Base-by-base conservation (phyloP, 2,113 vertebrate species). In the Hystrix brachyura region DNA sequence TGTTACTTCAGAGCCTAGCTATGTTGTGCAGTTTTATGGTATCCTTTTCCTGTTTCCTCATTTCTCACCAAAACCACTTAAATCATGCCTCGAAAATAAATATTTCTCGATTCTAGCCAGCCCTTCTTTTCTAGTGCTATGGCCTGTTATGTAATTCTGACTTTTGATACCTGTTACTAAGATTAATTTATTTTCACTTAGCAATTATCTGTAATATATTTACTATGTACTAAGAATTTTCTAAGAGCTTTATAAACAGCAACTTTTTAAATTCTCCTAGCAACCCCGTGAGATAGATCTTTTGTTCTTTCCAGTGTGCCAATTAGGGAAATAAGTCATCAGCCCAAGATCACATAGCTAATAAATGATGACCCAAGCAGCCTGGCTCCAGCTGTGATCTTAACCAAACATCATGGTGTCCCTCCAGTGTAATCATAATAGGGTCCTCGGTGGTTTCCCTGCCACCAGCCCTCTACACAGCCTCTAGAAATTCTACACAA, bases 141-240 rank as follows among this genome's bases (percentile, higher is more conserved):
- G 55, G 21, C 21, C 81, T 83, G 38, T 62, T 82, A 48, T 27
- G 71, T 92, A 79, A 12, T 80, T 83, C 87, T 83, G 57, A 86
- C 51, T 29, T 80, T 93, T 72, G 92, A 25, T 79, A 71, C 74
- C 23, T 90, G 59, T 93, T 71, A 59, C 51, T 64, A 83, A 90
- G 48, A 67, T 81, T 71, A 84, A 87, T 89, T 93, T 89, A 86
- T 51, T 92, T 93, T 90, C 67, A 94, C 17, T 80, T 91, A 81
- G 69, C 23, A 83, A 78, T 83, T 27, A 94, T 38, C 32, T 87
- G 5, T 8, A 84, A 80, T 92, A 51, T 4, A 85, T 18, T 72
- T 18, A 82, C 2, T 60, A 51, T 32, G 43, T 51, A 34, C 19
- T 53, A 55, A 65, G 29, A 13, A 78, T 87, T 64, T 81, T 9